A percentile compares a stretch with the other conserved stretches of the same genome.
Evolutionary conservation across 2,888 invertebrate species (phyloP).

Genomic region (Fissipunctia ypsillon): DNA sequence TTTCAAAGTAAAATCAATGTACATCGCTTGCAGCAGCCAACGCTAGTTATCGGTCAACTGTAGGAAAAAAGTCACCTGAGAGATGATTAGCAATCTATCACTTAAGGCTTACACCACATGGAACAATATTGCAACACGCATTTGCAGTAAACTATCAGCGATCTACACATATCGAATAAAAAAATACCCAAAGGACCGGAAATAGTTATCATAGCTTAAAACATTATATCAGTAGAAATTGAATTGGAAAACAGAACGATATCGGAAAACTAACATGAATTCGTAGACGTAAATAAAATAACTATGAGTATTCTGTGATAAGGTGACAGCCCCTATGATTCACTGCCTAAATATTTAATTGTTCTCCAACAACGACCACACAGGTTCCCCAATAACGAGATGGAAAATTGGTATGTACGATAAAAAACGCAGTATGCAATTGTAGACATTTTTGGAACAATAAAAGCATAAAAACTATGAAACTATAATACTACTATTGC

Average conservation of each 20-base stretch:
- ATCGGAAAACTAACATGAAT: not conserved
- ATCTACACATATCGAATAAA: not conserved
- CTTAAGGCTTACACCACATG: constrained; percentile 49
- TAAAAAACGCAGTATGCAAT: not conserved
- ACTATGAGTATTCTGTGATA: constrained; percentile 8
- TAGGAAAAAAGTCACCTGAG: constrained; percentile 54
- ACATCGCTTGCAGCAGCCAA: constrained; percentile 31
- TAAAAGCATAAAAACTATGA: not conserved
- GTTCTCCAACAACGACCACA: not conserved
- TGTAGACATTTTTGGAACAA: not conserved
- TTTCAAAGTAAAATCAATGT: constrained; percentile 44
- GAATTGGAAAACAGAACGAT: constrained; percentile 2
- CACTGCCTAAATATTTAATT: not conserved
- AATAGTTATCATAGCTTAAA: not conserved
- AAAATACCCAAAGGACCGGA: not conserved
- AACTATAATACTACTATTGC: not conserved
- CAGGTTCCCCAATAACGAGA: not conserved
- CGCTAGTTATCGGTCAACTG: constrained; percentile 52
- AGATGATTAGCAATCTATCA: constrained; percentile 61
- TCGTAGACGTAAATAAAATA: not conserved
- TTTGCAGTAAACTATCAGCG: not conserved
- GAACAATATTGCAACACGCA: constrained; percentile 43
- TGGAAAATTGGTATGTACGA: not conserved
- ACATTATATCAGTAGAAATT: not conserved
- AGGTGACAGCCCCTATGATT: not conserved